phyloP scores from a whole-genome alignment of 2,888 invertebrate species.

The Synanthedon vespiformis region DNA sequence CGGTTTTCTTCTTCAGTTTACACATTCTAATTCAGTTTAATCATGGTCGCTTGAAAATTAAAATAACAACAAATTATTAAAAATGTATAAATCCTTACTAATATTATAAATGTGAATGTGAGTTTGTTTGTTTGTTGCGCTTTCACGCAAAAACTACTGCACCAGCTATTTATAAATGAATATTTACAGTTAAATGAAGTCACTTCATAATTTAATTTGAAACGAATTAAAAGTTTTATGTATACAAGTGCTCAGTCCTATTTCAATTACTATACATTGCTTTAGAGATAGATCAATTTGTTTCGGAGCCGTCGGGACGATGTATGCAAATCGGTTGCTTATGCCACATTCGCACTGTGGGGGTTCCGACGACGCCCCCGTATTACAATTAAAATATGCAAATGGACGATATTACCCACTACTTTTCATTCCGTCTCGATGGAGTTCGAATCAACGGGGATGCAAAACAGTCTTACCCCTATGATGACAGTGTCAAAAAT shows the following conservation, averaged over 20 bases:
- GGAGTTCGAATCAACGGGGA: conserved; percentile 39
- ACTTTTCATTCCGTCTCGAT: conserved; percentile 59
- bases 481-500: conserved; percentile 38
- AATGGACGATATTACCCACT: conserved; percentile 62
- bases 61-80: no score
- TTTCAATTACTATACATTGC: conserved; percentile 24
- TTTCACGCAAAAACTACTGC: no score
- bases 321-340: conserved; percentile 57
- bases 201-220: no score
- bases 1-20: no score
- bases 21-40: no score
- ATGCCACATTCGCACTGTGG: conserved; percentile 48
- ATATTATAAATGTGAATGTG: no score
- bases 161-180: no score
- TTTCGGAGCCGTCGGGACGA: conserved; percentile 26
- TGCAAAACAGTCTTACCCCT: conserved; percentile 17
- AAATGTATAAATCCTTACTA: no score
- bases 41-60: no score
- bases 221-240: no score
- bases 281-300: conserved; percentile 50
- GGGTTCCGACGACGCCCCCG: conserved; percentile 33
- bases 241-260: not conserved
- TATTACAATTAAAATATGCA: conserved; percentile 69
- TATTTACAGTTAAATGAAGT: no score
- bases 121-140: no score